Conservation (phyloP, 2,888 invertebrate species). For the Hemaris fuciformis region DNA sequence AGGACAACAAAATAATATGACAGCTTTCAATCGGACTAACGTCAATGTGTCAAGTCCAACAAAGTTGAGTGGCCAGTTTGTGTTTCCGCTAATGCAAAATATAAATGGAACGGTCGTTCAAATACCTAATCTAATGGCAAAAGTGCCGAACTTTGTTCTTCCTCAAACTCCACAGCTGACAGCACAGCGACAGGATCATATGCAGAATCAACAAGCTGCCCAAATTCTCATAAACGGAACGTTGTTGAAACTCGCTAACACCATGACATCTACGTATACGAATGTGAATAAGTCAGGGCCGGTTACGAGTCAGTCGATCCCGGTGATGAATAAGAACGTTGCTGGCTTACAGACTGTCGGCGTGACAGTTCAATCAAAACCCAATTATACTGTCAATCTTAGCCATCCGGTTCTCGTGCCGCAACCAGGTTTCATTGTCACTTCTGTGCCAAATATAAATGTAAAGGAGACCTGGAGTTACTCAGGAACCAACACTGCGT, state of each 20-base stretch:
- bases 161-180: conserved; percentile 65
- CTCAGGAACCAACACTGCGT: conserved; percentile 52
- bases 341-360: conserved; percentile 71
- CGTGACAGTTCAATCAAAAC: conserved; percentile 76
- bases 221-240: conserved; percentile 78
- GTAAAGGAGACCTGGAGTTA: conserved; percentile 76
- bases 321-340: conserved; percentile 71
- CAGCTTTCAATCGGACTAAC: conserved; percentile 62
- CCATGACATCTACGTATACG: conserved; percentile 60
- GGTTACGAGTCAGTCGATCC: conserved; percentile 62
- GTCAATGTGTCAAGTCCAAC: conserved; percentile 73
- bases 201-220: conserved; percentile 69
- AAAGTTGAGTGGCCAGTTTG: conserved; percentile 77
- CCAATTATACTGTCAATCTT: conserved; percentile 76
- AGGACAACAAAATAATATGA: conserved; percentile 64
- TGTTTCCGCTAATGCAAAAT: conserved; percentile 83
- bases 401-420: conserved; percentile 75
- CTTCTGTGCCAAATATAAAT: conserved; percentile 78
- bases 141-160: conserved; percentile 79
- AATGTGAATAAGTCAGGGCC: conserved; percentile 62
- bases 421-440: conserved; percentile 75
- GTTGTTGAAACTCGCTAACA: conserved; percentile 70
- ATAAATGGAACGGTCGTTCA: conserved; percentile 81
- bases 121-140: conserved; percentile 82
- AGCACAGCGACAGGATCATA: conserved; percentile 62